Evolutionary conservation across 1,140 invertebrate species (phyloP).

Genomic region (Berghia stephanieae): DNA sequence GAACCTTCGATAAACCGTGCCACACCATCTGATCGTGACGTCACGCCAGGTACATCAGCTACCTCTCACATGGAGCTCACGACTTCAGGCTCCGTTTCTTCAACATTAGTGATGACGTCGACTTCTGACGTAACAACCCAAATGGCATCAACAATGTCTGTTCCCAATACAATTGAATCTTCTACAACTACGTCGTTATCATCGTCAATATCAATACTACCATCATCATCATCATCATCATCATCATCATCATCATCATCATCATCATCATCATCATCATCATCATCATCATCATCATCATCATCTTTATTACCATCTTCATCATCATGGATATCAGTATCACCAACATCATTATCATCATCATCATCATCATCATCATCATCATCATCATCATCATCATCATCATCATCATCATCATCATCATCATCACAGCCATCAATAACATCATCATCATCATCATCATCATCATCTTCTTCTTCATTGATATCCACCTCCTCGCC

Average conservation of each 20-base stretch:
- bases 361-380: constrained; percentile 50
- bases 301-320: constrained; percentile 23
- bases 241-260: constrained; percentile 30
- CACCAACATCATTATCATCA: background rate
- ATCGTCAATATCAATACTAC: background rate
- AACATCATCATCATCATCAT: too few relatives aligned
- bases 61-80: too few relatives aligned
- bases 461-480: constrained; percentile 19
- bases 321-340: constrained; percentile 27
- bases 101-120: too few relatives aligned
- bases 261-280: constrained; percentile 30
- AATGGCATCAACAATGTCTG: too few relatives aligned
- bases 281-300: constrained; percentile 31
- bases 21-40: too few relatives aligned
- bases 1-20: too few relatives aligned
- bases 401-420: too few relatives aligned
- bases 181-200: constrained; percentile 22
- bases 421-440: too few relatives aligned
- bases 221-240: constrained; percentile 28
- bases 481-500: background rate
- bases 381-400: constrained; percentile 68
- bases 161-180: too few relatives aligned
- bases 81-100: too few relatives aligned
- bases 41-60: too few relatives aligned
- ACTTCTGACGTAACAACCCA: too few relatives aligned